Base-by-base conservation (phyloP, 2,888 invertebrate genomes). In the Pantelozetes paolii region DNA sequence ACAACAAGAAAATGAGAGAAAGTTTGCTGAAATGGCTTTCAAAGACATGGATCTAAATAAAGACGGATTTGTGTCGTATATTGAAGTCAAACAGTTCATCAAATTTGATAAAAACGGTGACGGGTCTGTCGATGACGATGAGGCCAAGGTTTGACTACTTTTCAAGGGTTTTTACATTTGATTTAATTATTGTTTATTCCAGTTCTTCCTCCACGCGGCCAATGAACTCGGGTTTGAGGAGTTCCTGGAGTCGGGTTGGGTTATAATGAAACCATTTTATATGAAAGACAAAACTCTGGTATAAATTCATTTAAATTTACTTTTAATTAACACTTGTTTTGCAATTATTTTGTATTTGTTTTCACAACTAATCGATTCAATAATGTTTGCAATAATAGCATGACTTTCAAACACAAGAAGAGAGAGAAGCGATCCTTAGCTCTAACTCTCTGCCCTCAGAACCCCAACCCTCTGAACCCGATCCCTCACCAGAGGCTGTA, bases 51-150 rank as follows among this genome's bases (percentile, higher is more conserved):
- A 97, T 84, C 86, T 88, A 0, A 90, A 98, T 84, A 84, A 85
- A 77, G 91, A 94, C 85, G 89, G 88, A 64, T 81, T 82, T 83
- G 82, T 95, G 3, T 75, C 83, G 45, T 72, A 81, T 36, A 80
- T 81, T 28, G 86, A 86, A 78, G 78, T 86, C 40, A 81, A 89
- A 83, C 85, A 87, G 1, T 87, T 89, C 75, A 85, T 86, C 79
- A 88, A 88, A 64, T 92, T 98, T 84, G 98, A 98, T 84, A 89
- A 88, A 79, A 90, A 98, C 83, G 88, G 88, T 76, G 90, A 96
- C 85, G 96, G 95, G 11, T 87, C 87, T 79, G 92, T 98, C 20
- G 88, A 90, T 75, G 88, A 89, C 30, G 94, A 94, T 75, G 97
- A 98, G 84, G 89, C 92, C 0, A 88, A 82, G 83, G 74, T 57